These are phyloP conservation scores for Nemurella pictetii DNA, from an alignment of 2,888 invertebrate species.

Conservation along the genomic window DNA sequence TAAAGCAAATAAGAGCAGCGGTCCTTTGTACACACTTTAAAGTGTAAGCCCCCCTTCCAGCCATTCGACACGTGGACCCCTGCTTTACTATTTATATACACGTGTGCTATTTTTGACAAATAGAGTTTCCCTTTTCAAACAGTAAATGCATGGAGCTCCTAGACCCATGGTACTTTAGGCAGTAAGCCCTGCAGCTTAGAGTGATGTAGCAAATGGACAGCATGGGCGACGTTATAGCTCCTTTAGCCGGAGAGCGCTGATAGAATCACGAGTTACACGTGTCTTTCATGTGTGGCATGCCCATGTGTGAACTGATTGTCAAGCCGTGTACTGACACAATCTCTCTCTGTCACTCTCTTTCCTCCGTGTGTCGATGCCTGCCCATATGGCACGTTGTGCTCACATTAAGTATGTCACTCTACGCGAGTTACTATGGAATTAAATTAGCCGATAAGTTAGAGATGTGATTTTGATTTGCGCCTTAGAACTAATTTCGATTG, in stretches of 20 bases:
- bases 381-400: not conserved
- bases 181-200: not conserved
- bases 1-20: not conserved
- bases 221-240: not conserved
- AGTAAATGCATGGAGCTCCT: not conserved
- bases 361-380: not conserved
- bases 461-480: too few species aligned
- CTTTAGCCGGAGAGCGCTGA: not conserved
- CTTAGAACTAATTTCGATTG: too few species aligned
- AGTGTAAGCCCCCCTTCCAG: not conserved
- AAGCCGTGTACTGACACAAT: not conserved
- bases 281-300: not conserved
- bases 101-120: not conserved
- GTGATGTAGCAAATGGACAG: not conserved
- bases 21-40: not conserved
- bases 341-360: slow-evolving; percentile 1
- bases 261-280: not conserved
- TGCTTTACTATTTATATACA: not conserved
- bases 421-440: too few species aligned
- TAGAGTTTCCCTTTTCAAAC: not conserved
- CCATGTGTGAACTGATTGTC: slow-evolving; percentile 1
- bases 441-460: too few species aligned
- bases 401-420: not conserved
- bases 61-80: not conserved
- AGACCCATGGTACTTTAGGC: too few species aligned